Conservation (phyloP, 35 echinoderm and acorn worm species). For the Strongylocentrotus purpuratus region DNA sequence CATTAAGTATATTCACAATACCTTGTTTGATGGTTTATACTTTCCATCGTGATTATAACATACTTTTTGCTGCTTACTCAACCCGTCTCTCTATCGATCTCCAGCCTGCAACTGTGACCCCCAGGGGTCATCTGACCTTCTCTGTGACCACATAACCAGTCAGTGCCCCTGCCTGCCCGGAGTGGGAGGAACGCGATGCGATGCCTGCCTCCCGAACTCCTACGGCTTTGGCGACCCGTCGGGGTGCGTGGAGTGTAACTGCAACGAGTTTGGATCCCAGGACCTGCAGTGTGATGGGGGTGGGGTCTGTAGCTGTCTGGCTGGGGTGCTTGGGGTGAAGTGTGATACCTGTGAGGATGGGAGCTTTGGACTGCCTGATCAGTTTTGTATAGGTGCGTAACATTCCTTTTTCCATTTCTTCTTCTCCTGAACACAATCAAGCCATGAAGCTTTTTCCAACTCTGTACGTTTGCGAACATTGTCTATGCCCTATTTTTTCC, state of each 20-base stretch:
- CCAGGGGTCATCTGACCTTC: constrained; percentile 53
- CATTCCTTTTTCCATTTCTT: no score
- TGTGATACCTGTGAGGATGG: constrained; percentile 78
- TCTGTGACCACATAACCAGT: constrained; percentile 69
- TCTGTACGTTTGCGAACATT: no score
- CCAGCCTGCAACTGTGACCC: constrained; percentile 82
- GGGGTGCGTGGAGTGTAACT: constrained; percentile 72
- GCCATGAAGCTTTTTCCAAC: no score
- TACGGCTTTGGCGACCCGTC: constrained; percentile 57
- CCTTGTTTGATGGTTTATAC: no score
- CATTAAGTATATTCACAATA: no score
- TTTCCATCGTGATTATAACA: no score
- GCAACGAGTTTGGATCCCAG: constrained; percentile 87
- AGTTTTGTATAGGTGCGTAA: constrained; percentile 75
- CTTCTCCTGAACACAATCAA: no score
- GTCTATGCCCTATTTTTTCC: no score
- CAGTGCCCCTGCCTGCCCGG: constrained; percentile 90
- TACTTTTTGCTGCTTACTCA: not conserved
- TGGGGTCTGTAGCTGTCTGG: constrained; percentile 75
- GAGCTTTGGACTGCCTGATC: constrained; percentile 74
- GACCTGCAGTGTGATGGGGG: constrained; percentile 66
- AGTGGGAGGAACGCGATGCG: constrained; percentile 58
- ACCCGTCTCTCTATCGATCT: not conserved
- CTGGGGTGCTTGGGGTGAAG: constrained; percentile 62
- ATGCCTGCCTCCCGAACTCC: constrained; percentile 71